Evolutionary conservation across 1,140 invertebrate genomes (phyloP).

Genomic region (Drosophila tristis): DNA sequence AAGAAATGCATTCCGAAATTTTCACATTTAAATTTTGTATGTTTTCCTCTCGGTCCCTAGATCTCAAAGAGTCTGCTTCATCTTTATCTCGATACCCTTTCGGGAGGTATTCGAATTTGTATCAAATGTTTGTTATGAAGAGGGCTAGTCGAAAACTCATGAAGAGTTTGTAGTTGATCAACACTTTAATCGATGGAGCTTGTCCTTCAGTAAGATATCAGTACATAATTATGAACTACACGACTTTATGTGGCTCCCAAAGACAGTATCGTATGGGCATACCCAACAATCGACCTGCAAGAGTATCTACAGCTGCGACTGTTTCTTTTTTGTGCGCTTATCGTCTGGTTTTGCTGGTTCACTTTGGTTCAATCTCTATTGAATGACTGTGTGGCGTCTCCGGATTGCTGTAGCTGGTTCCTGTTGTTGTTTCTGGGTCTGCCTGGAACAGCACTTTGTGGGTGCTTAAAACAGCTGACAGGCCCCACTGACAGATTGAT

Average conservation of each 20-base stretch:
- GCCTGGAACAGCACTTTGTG: constrained; percentile 71
- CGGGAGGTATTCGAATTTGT: too few species aligned
- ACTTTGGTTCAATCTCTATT: constrained; percentile 69
- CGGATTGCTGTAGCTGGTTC: constrained; percentile 17
- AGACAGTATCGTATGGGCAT: too few species aligned
- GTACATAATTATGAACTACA: too few species aligned
- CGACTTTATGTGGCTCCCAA: too few species aligned
- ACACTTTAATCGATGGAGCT: too few species aligned
- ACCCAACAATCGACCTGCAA: neutral
- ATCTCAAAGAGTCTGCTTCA: neutral
- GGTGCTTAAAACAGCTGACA: constrained; percentile 81
- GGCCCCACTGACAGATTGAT: constrained; percentile 81
- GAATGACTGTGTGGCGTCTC: constrained; percentile 48
- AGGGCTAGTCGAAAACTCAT: too few species aligned
- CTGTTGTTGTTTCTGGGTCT: constrained; percentile 41
- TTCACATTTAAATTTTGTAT: constrained; percentile 46
- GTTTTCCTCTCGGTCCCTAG: constrained; percentile 16
- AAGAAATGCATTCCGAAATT: constrained; percentile 55
- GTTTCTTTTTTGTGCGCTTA: constrained; percentile 8
- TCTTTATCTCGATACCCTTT: constrained; percentile 15
- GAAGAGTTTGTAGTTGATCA: too few species aligned
- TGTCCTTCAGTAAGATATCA: too few species aligned
- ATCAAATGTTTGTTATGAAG: too few species aligned
- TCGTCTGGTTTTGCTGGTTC: constrained; percentile 20
- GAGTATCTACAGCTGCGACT: constrained; percentile 3